Evolutionary conservation across 2,888 invertebrate species (phyloP).

Genomic region (Mesorhabditis belari): DNA sequence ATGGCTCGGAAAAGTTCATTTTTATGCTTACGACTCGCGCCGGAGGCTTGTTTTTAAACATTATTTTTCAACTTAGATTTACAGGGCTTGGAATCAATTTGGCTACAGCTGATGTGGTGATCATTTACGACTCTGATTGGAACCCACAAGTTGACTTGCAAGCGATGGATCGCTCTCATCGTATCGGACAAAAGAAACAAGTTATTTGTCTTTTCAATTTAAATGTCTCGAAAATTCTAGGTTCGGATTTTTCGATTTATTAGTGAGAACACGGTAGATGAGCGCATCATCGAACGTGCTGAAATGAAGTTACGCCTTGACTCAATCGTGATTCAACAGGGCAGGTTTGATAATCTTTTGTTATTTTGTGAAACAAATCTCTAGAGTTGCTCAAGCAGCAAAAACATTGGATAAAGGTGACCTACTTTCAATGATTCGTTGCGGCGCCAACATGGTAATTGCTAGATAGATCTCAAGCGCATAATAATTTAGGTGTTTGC

Average conservation of each 20-base stretch:
- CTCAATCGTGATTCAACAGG: conserved; percentile 91
- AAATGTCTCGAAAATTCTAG: conserved; percentile 60
- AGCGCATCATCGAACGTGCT: conserved; percentile 94
- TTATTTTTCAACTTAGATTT: conserved; percentile 54
- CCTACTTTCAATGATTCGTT: conserved; percentile 96
- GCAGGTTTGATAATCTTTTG: too few relatives aligned
- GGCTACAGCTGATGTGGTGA: conserved; percentile 37
- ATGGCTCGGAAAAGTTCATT: conserved; percentile 78
- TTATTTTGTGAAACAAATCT: background rate
- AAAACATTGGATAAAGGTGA: conserved; percentile 92
- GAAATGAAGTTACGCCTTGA: conserved; percentile 91
- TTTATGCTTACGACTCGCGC: conserved; percentile 98
- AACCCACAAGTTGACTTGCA: conserved; percentile 39
- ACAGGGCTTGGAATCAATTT: conserved; percentile 33
- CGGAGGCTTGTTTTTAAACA: conserved; percentile 93
- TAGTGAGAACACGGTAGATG: conserved; percentile 97
- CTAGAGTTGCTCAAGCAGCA: conserved; percentile 70
- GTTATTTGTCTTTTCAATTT: conserved; percentile 1
- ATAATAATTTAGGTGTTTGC: conserved; percentile 69
- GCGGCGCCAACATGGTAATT: conserved; percentile 73
- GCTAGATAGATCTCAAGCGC: background rate
- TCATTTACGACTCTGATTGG: conserved; percentile 40
- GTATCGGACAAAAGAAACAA: conserved; percentile 38
- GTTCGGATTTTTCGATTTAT: conserved; percentile 88
- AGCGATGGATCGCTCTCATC: conserved; percentile 33